Conservation (phyloP, 37 sponge, comb jelly and placozoan species). For the Cliona cf. orientalis region DNA sequence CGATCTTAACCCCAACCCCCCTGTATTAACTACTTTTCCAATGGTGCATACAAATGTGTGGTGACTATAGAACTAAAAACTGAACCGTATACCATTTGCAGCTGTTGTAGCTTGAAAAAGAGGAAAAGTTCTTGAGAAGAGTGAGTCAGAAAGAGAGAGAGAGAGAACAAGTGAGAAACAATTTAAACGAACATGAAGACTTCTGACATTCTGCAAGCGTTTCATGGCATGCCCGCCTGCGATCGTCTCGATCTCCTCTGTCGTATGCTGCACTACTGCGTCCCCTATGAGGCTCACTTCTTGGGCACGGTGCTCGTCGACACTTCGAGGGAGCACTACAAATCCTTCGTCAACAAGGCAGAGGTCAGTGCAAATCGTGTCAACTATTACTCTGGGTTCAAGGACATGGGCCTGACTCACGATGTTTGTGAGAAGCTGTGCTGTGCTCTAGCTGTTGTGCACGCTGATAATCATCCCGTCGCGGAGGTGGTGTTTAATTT, state of each 20-base stretch:
- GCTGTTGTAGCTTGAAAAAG: no score
- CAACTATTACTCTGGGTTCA: conserved; percentile 48
- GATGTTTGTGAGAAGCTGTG: conserved; percentile 67
- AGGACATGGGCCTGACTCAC: conserved; percentile 42
- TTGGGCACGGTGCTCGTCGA: conserved; percentile 61
- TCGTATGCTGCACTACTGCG: conserved; percentile 63
- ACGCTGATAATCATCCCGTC: conserved; percentile 66
- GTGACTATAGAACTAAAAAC: no score
- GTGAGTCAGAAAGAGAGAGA: no score
- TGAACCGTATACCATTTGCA: no score
- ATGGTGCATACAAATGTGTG: no score
- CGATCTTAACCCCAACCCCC: no score
- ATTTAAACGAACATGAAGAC: conserved; percentile 36
- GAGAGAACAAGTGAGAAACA: no score
- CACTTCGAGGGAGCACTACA: conserved; percentile 11
- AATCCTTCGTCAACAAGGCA: conserved; percentile 21
- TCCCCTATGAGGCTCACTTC: conserved; percentile 67
- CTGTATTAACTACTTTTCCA: no score
- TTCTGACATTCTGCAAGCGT: conserved; percentile 56
- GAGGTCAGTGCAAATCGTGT: conserved; percentile 59
- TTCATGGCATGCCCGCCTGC: conserved; percentile 64
- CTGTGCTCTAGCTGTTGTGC: conserved; percentile 63
- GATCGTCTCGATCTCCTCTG: conserved; percentile 72
- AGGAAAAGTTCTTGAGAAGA: no score
- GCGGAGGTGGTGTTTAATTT: conserved; percentile 59